A percentile compares a stretch with the other conserved stretches of the same genome.
Conservation (phyloP, 2,797 vertebrate species). For the Clarias laeviceps region DNA sequence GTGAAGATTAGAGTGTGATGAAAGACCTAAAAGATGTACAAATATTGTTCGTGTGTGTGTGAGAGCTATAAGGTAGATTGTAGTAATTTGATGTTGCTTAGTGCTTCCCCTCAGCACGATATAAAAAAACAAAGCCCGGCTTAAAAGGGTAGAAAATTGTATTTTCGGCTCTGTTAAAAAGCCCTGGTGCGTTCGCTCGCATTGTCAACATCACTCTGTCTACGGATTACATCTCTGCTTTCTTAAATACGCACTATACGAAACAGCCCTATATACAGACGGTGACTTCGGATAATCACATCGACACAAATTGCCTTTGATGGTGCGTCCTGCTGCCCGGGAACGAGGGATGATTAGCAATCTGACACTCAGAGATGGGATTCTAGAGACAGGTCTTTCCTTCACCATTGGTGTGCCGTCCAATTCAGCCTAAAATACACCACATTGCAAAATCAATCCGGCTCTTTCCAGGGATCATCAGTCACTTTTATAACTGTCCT, state of each 20-base stretch:
- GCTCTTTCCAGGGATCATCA: constrained; percentile 9
- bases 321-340: not conserved
- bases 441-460: constrained; percentile 42
- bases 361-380: constrained; percentile 11
- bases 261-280: constrained; percentile 3
- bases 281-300: not conserved
- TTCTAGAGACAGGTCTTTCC: constrained; percentile 17
- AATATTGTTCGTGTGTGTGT: not conserved
- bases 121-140: not conserved
- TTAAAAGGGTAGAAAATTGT: constrained; percentile 26
- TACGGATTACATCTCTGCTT: constrained; percentile 7
- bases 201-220: constrained; percentile 21
- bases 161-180: constrained; percentile 26
- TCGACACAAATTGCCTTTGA: constrained; percentile 19
- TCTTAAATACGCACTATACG: constrained; percentile 23
- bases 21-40: constrained; percentile 9
- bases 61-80: not conserved
- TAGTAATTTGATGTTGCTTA: constrained; percentile 8
- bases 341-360: constrained; percentile 20
- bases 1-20: constrained; percentile 13
- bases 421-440: constrained; percentile 9
- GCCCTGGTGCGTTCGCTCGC: not conserved
- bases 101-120: not conserved
- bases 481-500: constrained; percentile 45
- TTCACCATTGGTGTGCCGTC: not conserved